phyloP scores from a whole-genome alignment of 2,888 invertebrate genomes.

The Rhamnusium bicolor region DNA sequence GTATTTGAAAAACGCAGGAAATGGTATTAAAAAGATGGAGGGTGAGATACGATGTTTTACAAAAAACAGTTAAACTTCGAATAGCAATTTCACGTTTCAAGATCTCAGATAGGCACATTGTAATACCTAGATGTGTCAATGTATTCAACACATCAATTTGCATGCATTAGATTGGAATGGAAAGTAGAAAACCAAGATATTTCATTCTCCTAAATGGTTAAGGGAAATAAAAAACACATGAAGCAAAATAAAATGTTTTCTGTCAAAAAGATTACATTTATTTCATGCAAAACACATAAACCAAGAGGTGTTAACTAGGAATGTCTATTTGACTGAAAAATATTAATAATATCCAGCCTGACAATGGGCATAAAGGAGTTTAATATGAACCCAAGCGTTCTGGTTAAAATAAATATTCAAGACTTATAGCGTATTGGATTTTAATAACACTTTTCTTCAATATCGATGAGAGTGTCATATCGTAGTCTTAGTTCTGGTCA shows the following conservation, averaged over 20 bases:
- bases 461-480: too few species aligned
- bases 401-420: too few species aligned
- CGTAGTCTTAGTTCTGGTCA: too few species aligned
- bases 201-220: not conserved
- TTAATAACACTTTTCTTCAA: too few species aligned
- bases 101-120: conserved; percentile 18
- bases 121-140: conserved; percentile 6
- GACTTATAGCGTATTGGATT: too few species aligned
- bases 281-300: too few species aligned
- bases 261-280: not conserved
- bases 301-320: too few species aligned
- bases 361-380: too few species aligned
- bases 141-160: conserved; percentile 30
- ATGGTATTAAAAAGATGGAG: conserved; percentile 40
- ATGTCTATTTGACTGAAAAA: too few species aligned
- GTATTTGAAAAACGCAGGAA: conserved; percentile 31
- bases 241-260: not conserved
- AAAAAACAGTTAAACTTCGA: conserved; percentile 33
- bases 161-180: conserved; percentile 17
- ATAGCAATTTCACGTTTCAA: conserved; percentile 25
- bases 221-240: not conserved
- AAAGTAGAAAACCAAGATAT: not conserved
- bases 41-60: conserved; percentile 35
- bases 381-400: too few species aligned
- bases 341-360: too few species aligned